phyloP scores from a whole-genome alignment of 1,140 invertebrate species.

The Anastatus disparis region DNA sequence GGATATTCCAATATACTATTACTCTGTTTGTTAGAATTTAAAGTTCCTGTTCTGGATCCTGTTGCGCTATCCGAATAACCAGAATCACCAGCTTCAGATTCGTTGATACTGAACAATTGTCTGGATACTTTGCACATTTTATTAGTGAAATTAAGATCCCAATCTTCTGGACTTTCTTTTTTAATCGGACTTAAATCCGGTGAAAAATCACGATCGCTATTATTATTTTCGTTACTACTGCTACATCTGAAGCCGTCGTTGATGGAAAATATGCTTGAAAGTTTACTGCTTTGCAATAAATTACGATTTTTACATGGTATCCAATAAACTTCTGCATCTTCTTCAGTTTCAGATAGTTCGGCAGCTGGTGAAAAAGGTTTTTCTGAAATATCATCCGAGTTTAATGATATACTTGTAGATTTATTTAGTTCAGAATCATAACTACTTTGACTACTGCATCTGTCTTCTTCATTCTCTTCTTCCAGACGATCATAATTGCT shows the following conservation, averaged over 20 bases:
- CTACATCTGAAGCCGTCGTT: too few relatives aligned
- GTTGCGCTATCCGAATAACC: slow-evolving; percentile 53
- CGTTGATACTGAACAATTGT: slow-evolving; percentile 43
- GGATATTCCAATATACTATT: too few relatives aligned
- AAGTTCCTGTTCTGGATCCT: neutral
- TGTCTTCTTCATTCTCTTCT: neutral
- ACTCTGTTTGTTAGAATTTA: too few relatives aligned
- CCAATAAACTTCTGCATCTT: slow-evolving; percentile 42
- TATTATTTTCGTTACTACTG: too few relatives aligned
- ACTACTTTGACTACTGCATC: neutral
- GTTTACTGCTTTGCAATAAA: too few relatives aligned
- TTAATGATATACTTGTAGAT: slow-evolving; percentile 26
- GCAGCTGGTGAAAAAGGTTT: too few relatives aligned
- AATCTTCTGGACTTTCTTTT: neutral
- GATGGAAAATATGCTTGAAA: too few relatives aligned
- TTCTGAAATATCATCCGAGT: too few relatives aligned
- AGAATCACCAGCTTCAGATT: slow-evolving; percentile 43
- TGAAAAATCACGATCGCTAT: too few relatives aligned
- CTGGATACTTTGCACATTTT: neutral
- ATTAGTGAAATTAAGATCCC: neutral
- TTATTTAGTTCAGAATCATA: slow-evolving; percentile 21
- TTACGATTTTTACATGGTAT: slow-evolving; percentile 42
- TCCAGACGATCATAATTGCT: neutral
- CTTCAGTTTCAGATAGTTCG: too few relatives aligned
- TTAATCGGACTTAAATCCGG: slow-evolving; percentile 48